Percentiles rank a stretch among this genome's conserved stretches.
Conservation (phyloP, 1,140 invertebrate species). For the Druon quercuslanigerum region DNA sequence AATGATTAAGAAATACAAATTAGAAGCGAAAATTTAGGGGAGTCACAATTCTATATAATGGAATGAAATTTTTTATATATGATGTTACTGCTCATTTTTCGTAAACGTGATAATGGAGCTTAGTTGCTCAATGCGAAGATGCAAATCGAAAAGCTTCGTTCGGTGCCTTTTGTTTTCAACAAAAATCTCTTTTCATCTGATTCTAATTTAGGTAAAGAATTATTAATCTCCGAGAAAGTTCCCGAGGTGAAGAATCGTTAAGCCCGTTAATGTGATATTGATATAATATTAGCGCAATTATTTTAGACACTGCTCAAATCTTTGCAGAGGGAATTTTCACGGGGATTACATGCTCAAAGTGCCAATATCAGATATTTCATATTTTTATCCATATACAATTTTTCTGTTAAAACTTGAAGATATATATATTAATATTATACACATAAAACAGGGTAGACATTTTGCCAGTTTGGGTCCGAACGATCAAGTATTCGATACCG, state of each 20-base stretch:
- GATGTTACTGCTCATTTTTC: slow-evolving; percentile 19
- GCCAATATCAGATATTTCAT: slow-evolving; percentile 8
- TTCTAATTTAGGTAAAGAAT: neutral
- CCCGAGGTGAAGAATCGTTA: slow-evolving; percentile 6
- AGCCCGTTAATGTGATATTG: slow-evolving; percentile 22
- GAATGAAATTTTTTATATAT: slow-evolving; percentile 17
- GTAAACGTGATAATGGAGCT: neutral
- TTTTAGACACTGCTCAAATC: slow-evolving; percentile 25
- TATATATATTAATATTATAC: neutral
- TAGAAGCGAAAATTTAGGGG: neutral
- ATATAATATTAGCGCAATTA: slow-evolving; percentile 18
- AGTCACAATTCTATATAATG: neutral
- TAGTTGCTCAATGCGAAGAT: slow-evolving; percentile 16
- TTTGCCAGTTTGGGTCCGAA: slow-evolving; percentile 16
- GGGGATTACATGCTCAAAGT: slow-evolving; percentile 9
- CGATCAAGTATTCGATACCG: slow-evolving; percentile 17
- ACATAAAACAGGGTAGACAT: slow-evolving; percentile 10
- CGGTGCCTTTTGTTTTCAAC: neutral
- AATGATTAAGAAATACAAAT: slow-evolving; percentile 37
- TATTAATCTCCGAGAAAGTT: neutral
- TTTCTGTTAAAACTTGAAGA: too few species aligned
- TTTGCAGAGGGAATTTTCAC: slow-evolving; percentile 5
- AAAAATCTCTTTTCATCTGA: neutral
- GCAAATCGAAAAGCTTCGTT: slow-evolving; percentile 10
- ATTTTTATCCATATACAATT: neutral